These are phyloP conservation scores for Bombus huntii DNA, from an alignment of 1,140 invertebrate genomes.

Conservation along the genomic window DNA sequence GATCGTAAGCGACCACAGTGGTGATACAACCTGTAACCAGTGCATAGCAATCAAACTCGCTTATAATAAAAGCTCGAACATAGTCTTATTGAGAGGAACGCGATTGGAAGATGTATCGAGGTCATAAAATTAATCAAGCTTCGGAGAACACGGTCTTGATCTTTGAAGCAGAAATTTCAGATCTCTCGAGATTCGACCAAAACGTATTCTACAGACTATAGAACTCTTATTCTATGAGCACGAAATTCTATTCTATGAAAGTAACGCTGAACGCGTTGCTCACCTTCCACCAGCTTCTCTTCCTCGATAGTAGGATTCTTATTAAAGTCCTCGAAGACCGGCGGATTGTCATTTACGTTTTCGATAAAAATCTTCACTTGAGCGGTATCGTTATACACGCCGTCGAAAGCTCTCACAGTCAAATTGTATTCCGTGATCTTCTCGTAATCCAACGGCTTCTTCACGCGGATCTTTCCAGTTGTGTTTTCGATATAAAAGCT, in stretches of 20 bases:
- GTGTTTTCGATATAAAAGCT: slow-evolving; percentile 90
- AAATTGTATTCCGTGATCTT: slow-evolving; percentile 90
- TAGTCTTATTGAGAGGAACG: too few relatives aligned
- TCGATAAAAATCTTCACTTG: slow-evolving; percentile 90
- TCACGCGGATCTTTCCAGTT: slow-evolving; percentile 91
- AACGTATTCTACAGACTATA: too few relatives aligned
- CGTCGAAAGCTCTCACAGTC: slow-evolving; percentile 90
- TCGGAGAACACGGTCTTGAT: too few relatives aligned
- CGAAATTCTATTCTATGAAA: too few relatives aligned
- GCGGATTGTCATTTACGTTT: slow-evolving; percentile 93
- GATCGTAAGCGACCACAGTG: slow-evolving; percentile 88
- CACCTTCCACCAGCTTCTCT: slow-evolving; percentile 85
- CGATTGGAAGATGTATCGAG: too few relatives aligned
- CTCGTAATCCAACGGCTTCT: slow-evolving; percentile 92
- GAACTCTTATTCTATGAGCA: too few relatives aligned
- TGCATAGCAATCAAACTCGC: background rate
- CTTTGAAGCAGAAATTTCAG: too few relatives aligned
- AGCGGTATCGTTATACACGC: slow-evolving; percentile 88
- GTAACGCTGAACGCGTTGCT: slow-evolving; percentile 50
- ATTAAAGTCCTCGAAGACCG: slow-evolving; percentile 87
- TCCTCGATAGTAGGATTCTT: slow-evolving; percentile 88
- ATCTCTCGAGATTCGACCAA: too few relatives aligned
- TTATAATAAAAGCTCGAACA: too few relatives aligned
- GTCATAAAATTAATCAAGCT: too few relatives aligned
- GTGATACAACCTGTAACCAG: slow-evolving; percentile 84